Evolutionary conservation across 2,797 vertebrate genomes (phyloP), one percentile per base, ranked within the genome.

Genomic region (Paguma larvata): DNA sequence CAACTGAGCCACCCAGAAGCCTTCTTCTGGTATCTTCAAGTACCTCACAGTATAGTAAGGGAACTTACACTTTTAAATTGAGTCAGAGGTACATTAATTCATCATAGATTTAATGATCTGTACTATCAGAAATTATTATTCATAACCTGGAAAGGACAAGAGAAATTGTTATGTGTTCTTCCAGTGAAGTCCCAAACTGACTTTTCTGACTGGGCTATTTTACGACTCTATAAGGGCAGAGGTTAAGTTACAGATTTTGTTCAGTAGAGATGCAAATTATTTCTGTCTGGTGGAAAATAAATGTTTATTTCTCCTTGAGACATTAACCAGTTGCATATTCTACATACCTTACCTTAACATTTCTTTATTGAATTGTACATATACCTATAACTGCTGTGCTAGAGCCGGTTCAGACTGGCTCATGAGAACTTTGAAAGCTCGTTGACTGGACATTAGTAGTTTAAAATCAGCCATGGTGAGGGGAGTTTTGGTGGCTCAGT

Each of bases 261-360:
- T 38, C 46, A 73, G 38, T 7, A 59, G 15, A 78, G 34, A 32
- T 41, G 16, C 2, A 73, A 87, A 73, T 19, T 73, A 68, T 73
- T 86, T 46, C 30, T 56, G 2, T 63, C 32, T 34, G 34, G 4
- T 63, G 44, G 34, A 34, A 96, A 83, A 62, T 38, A 84, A 91
- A 59, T 32, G 25, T 85, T 77, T 72, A 53, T 95, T 95, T 94
- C 44, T 92, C 38, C 23, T 82, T 67, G 65, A 44, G 32, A 94
- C 8, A 65, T 46, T 79, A 79, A 38, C 46, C 34, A 12, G 0
- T 72, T 90, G 82, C 7, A 53, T 51, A 73, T 70, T 16, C 73
- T 53, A 1, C 8, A 34, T 32, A 65, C 3, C 13, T 87, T 87
- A 41, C 30, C 6, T 89, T 72, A 48, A 72, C 12, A 82, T 51